phyloP scores from a whole-genome alignment of 2,797 vertebrate genomes.

The Muscicapa striata region DNA sequence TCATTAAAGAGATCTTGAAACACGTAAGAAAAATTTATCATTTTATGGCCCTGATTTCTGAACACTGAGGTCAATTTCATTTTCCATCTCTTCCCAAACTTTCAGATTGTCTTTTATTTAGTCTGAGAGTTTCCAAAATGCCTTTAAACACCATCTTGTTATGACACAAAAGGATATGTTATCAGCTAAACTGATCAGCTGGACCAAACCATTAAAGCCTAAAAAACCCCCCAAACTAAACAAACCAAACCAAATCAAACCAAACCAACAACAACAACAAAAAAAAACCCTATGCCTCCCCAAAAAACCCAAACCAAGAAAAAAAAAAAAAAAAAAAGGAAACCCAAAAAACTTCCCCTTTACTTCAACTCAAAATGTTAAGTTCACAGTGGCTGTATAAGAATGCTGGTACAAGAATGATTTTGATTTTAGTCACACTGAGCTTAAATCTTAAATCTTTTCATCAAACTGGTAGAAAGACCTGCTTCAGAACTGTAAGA shows the following conservation, averaged over 20 bases:
- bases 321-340: background rate
- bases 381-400: background rate
- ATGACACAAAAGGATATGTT: background rate
- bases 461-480: background rate
- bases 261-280: background rate
- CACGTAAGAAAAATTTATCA: background rate
- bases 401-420: background rate
- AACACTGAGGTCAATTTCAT: background rate
- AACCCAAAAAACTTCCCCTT: background rate
- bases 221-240: background rate
- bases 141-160: background rate
- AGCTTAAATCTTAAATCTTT: background rate
- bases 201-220: background rate
- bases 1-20: background rate
- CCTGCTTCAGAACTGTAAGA: background rate
- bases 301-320: background rate
- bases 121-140: background rate
- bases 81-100: background rate
- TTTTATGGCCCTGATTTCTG: background rate
- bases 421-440: background rate
- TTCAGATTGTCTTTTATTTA: background rate
- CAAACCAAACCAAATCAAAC: background rate
- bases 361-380: background rate
- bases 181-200: background rate
- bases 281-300: fast-evolving